These are phyloP conservation scores for Agrotis puta DNA, from an alignment of 2,888 invertebrate genomes.

Conservation along the genomic window DNA sequence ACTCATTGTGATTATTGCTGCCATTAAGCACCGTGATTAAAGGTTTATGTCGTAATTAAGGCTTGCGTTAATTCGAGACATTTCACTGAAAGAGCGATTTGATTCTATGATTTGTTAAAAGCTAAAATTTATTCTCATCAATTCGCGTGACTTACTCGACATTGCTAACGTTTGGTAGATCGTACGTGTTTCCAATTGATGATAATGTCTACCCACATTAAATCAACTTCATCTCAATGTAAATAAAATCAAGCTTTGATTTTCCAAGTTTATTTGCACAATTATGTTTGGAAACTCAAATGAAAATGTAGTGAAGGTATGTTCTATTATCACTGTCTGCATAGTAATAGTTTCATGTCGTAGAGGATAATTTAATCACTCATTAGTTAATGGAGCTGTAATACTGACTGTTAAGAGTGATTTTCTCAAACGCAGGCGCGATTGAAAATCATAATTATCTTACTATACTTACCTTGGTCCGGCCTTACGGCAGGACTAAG, in stretches of 20 bases:
- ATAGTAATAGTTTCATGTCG: not conserved
- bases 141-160: not conserved
- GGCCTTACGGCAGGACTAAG: no score
- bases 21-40: not conserved
- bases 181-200: not conserved
- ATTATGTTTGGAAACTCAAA: not conserved
- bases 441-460: no score
- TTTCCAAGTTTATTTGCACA: no score
- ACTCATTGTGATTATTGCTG: slow-evolving; percentile 3
- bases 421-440: no score
- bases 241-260: not conserved
- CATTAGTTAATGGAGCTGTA: not conserved
- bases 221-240: not conserved
- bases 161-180: not conserved
- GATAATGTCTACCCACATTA: not conserved
- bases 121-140: not conserved
- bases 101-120: not conserved
- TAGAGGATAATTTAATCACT: not conserved
- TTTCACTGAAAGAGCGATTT: not conserved
- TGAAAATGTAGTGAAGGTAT: not conserved
- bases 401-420: not conserved
- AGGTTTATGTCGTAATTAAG: not conserved
- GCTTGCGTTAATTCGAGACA: slow-evolving; percentile 5
- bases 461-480: no score
- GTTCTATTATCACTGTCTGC: not conserved